Percentiles rank a stretch among this genome's conserved stretches.
Conservation (phyloP, 2,113 vertebrate genomes). For the Poecilia latipinna region DNA sequence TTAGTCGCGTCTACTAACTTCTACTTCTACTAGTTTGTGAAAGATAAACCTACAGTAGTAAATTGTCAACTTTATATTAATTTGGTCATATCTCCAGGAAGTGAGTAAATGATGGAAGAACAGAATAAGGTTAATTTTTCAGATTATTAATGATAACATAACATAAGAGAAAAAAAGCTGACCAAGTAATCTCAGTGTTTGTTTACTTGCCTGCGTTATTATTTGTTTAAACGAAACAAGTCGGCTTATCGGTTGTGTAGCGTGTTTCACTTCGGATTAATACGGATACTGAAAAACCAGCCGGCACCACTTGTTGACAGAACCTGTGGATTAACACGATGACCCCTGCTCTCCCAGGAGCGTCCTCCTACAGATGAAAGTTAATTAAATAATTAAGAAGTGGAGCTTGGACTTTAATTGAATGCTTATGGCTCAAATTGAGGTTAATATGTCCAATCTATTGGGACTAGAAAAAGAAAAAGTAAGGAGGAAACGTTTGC, state of each 20-base stretch:
- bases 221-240: too few relatives aligned
- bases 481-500: conserved; percentile 5
- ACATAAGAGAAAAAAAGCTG: background rate
- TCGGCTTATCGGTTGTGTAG: conserved; percentile 1
- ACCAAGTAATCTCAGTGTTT: background rate
- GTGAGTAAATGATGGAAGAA: too few relatives aligned
- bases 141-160: background rate
- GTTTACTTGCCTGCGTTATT: background rate
- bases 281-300: conserved; percentile 11
- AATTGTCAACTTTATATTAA: too few relatives aligned
- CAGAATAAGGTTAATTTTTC: too few relatives aligned
- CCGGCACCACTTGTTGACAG: conserved; percentile 56
- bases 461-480: conserved; percentile 14
- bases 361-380: conserved; percentile 36
- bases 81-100: too few relatives aligned
- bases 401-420: conserved; percentile 13
- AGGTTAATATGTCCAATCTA: conserved; percentile 9
- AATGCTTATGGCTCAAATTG: too few relatives aligned
- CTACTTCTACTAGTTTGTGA: too few relatives aligned
- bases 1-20: too few relatives aligned
- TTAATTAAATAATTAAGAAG: conserved; percentile 69
- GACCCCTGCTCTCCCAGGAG: conserved; percentile 62
- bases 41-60: too few relatives aligned
- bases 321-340: conserved; percentile 57
- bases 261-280: conserved; percentile 47